Conservation (phyloP, 2,113 vertebrate species). For the Phalacrocorax brasilianus region DNA sequence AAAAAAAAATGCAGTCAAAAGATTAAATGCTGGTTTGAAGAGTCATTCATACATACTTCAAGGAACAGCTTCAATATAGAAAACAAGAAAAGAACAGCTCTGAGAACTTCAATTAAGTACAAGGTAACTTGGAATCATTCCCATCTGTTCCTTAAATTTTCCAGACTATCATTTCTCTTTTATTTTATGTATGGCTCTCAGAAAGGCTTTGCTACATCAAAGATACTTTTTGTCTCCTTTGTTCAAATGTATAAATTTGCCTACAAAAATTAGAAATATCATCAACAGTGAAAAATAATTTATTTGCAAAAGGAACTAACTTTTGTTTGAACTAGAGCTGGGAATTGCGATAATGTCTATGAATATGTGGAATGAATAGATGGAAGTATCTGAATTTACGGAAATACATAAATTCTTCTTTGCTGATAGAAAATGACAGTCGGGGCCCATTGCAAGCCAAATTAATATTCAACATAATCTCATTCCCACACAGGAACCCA, state of each 20-base stretch:
- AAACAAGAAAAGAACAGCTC: conserved; percentile 58
- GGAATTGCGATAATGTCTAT: conserved; percentile 66
- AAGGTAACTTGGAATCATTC: conserved; percentile 64
- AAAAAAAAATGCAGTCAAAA: conserved; percentile 15
- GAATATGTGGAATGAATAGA: conserved; percentile 60
- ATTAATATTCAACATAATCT: conserved; percentile 62
- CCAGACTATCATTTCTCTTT: conserved; percentile 55
- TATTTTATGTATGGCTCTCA: conserved; percentile 13
- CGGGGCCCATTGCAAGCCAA: conserved; percentile 37
- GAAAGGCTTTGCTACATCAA: conserved; percentile 63
- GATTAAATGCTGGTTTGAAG: conserved; percentile 43
- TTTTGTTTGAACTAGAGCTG: conserved; percentile 64
- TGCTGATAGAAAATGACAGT: conserved; percentile 62
- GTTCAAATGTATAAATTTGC: conserved; percentile 67
- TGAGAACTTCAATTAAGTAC: conserved; percentile 58
- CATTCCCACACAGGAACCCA: conserved; percentile 28
- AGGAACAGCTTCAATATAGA: conserved; percentile 24
- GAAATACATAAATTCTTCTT: conserved; percentile 59
- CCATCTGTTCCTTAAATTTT: conserved; percentile 59
- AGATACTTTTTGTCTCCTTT: conserved; percentile 65
- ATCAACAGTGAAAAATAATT: conserved; percentile 59
- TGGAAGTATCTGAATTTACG: conserved; percentile 66
- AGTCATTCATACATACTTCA: conserved; percentile 38
- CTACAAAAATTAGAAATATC: conserved; percentile 65
- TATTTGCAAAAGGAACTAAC: conserved; percentile 66